Evolutionary conservation across 2,113 vertebrate species (phyloP).

Genomic region (Rafetus swinhoei): DNA sequence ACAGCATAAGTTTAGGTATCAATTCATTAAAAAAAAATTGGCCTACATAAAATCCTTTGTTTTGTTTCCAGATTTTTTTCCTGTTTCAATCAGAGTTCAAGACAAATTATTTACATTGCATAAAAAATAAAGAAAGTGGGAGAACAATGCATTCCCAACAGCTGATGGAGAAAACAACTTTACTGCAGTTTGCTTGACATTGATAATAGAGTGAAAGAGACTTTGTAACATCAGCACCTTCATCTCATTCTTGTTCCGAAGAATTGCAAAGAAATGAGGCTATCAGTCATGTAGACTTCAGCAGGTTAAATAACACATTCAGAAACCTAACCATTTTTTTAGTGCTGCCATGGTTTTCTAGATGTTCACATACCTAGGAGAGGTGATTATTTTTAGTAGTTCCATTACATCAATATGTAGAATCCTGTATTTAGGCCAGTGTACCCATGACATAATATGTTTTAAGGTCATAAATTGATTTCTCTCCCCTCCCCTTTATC

Average conservation of each 20-base stretch:
- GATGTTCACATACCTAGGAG: neutral
- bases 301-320: neutral
- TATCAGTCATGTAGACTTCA: neutral
- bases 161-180: neutral
- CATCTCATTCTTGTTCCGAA: neutral
- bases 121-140: neutral
- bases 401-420: neutral
- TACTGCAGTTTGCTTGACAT: rapidly evolving
- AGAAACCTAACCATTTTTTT: neutral
- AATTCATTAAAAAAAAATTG: neutral
- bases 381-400: too few species aligned
- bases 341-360: neutral
- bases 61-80: neutral
- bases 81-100: neutral
- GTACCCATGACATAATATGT: neutral
- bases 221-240: neutral
- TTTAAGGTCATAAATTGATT: neutral
- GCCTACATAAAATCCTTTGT: neutral
- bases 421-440: neutral
- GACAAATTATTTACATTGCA: neutral
- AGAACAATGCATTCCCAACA: neutral
- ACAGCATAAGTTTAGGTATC: neutral
- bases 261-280: neutral
- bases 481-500: neutral
- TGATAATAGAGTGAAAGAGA: neutral